phyloP scores from a whole-genome alignment of 2,888 invertebrate genomes.

The Clitarchus hookeri region DNA sequence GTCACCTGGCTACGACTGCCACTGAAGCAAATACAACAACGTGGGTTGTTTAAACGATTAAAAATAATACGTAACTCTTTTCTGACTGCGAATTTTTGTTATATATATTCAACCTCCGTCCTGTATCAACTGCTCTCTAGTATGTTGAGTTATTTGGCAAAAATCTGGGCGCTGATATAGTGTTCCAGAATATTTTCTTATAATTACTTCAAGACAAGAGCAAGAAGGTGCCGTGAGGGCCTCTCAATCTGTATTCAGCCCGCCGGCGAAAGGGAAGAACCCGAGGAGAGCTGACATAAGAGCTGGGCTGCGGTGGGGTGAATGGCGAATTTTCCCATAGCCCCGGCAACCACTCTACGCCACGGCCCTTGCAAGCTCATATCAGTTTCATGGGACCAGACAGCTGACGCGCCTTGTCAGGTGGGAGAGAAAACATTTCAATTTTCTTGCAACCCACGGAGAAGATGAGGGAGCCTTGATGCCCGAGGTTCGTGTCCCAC shows the following conservation, averaged over 20 bases:
- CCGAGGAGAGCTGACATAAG: not conserved
- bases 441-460: not conserved
- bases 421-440: not conserved
- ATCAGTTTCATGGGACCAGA: not conserved
- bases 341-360: not conserved
- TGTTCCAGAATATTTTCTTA: too few species aligned
- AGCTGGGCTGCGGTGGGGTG: not conserved
- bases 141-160: too few species aligned
- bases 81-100: too few species aligned
- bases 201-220: too few species aligned
- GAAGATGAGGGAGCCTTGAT: not conserved
- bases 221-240: not conserved
- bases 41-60: too few species aligned
- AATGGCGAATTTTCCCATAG: not conserved
- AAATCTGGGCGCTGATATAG: too few species aligned
- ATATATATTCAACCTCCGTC: too few species aligned
- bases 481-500: not conserved
- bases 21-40: too few species aligned
- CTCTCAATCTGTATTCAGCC: not conserved
- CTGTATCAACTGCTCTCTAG: too few species aligned
- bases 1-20: too few species aligned
- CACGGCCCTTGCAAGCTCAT: not conserved
- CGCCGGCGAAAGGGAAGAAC: too few species aligned
- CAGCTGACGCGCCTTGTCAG: conserved; percentile 4
- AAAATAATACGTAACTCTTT: too few species aligned